These are phyloP conservation scores for Laothoe populi DNA, from an alignment of 2,888 invertebrate genomes.

Conservation along the genomic window DNA sequence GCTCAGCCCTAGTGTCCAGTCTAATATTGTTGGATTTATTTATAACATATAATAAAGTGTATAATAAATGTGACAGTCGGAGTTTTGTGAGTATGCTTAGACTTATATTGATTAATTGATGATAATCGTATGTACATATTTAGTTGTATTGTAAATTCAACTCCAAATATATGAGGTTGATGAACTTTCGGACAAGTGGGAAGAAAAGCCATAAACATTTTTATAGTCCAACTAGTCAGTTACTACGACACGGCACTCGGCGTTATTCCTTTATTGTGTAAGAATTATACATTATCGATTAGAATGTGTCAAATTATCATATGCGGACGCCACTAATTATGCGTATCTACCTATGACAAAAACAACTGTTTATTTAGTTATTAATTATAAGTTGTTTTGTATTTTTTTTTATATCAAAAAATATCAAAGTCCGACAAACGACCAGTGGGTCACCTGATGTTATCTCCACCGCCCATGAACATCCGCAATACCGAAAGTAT, in stretches of 20 bases:
- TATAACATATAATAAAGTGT: slow-evolving; percentile 16
- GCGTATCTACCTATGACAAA: background rate
- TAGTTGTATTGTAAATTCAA: slow-evolving; percentile 73
- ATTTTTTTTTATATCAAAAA: too few relatives aligned
- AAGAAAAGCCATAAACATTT: slow-evolving; percentile 77
- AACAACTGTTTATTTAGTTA: background rate
- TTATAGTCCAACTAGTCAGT: slow-evolving; percentile 67
- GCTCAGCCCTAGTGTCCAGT: background rate
- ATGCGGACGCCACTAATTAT: background rate
- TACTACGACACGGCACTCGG: slow-evolving; percentile 30
- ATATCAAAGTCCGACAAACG: too few relatives aligned
- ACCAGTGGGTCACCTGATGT: too few relatives aligned
- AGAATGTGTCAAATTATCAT: slow-evolving; percentile 6
- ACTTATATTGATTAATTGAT: slow-evolving; percentile 69
- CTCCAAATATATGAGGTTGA: slow-evolving; percentile 69
- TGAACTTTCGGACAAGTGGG: slow-evolving; percentile 69
- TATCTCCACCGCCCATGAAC: too few relatives aligned
- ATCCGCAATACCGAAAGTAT: too few relatives aligned
- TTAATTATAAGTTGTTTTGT: too few relatives aligned
- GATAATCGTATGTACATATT: slow-evolving; percentile 76
- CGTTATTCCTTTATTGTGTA: slow-evolving; percentile 17
- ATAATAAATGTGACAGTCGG: slow-evolving; percentile 23
- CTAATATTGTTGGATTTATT: slow-evolving; percentile 21
- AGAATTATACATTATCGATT: slow-evolving; percentile 15
- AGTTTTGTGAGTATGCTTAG: slow-evolving; percentile 29